phyloP scores from a whole-genome alignment of 2,797 vertebrate species.

The Urophycis tenuis region DNA sequence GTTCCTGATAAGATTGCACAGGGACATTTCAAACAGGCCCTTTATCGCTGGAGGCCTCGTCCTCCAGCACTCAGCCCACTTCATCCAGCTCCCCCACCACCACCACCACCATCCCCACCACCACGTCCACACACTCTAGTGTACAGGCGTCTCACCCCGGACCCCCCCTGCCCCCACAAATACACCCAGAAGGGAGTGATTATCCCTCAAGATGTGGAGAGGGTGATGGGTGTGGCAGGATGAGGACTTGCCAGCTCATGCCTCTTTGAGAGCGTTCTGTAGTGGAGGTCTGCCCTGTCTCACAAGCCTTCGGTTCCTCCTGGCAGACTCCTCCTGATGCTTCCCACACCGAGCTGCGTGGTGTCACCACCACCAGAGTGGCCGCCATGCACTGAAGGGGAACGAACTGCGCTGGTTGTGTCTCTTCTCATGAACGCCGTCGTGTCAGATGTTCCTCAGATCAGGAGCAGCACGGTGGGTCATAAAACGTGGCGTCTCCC shows the following conservation, averaged over 20 bases:
- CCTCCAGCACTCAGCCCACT: slow-evolving; percentile 35
- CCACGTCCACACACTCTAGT: slow-evolving; percentile 42
- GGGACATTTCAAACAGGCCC: not conserved
- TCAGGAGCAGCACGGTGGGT: slow-evolving; percentile 62
- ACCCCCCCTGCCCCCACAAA: slow-evolving; percentile 65
- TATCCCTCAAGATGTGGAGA: slow-evolving; percentile 70
- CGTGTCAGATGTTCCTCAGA: no score
- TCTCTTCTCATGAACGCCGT: no score
- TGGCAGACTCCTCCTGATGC: slow-evolving; percentile 44
- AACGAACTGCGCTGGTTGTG: slow-evolving; percentile 40
- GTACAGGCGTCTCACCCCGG: slow-evolving; percentile 51
- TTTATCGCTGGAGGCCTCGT: slow-evolving; percentile 16
- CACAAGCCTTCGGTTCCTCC: slow-evolving; percentile 57
- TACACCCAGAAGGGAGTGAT: slow-evolving; percentile 70
- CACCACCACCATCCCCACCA: no score
- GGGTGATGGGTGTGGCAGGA: not conserved
- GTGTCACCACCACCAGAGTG: slow-evolving; percentile 55
- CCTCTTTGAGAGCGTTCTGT: slow-evolving; percentile 66
- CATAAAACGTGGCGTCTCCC: slow-evolving; percentile 53
- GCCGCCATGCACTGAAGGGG: not conserved
- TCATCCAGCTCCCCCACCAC: slow-evolving; percentile 37
- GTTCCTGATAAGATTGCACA: slow-evolving; percentile 20
- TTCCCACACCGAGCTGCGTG: slow-evolving; percentile 42
- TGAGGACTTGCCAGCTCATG: slow-evolving; percentile 65
- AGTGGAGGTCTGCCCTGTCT: slow-evolving; percentile 53